A percentile compares a stretch with the other conserved stretches of the same genome.
phyloP scores from a whole-genome alignment of 2,888 invertebrate species.

The Oxyscelio sp. region DNA sequence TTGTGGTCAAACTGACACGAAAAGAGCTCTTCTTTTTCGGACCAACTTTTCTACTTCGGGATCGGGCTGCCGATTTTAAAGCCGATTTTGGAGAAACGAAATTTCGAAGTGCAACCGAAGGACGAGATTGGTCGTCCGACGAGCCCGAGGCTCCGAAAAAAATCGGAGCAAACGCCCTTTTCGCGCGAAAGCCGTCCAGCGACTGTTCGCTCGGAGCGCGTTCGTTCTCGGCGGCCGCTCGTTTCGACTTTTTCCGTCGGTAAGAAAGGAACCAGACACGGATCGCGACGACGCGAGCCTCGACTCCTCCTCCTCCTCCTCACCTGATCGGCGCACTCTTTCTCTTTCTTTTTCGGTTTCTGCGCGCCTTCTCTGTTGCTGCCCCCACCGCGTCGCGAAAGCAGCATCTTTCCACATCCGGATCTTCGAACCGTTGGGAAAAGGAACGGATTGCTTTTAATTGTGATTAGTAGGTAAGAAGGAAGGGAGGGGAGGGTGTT shows the following conservation, averaged over 20 bases:
- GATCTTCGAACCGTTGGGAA: slow-evolving; percentile 26
- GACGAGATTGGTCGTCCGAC: no score
- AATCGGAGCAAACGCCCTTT: slow-evolving; percentile 33
- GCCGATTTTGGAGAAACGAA: no score
- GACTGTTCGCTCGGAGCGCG: slow-evolving; percentile 51
- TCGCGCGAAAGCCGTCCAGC: slow-evolving; percentile 67
- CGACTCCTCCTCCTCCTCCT: slow-evolving; percentile 62
- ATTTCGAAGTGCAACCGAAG: no score
- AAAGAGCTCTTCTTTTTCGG: no score
- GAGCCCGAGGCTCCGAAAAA: not conserved
- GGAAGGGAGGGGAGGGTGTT: no score
- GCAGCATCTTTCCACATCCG: slow-evolving; percentile 33
- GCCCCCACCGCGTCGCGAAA: slow-evolving; percentile 1
- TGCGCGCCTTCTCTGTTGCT: not conserved
- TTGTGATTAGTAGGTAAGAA: no score
- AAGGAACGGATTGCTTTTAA: slow-evolving; percentile 27
- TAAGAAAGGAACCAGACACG: slow-evolving; percentile 59
- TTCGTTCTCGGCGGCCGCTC: slow-evolving; percentile 25
- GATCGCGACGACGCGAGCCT: slow-evolving; percentile 51
- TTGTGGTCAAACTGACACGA: no score
- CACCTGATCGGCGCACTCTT: slow-evolving; percentile 49
- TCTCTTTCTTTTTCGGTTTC: slow-evolving; percentile 25
- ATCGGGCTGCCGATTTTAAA: no score
- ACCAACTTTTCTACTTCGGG: no score
- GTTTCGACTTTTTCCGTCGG: slow-evolving; percentile 68